Evolutionary conservation across 23 tunicate genomes (phyloP), one percentile per base, ranked within the genome.

Genomic region (Trididemnum miniatum): DNA sequence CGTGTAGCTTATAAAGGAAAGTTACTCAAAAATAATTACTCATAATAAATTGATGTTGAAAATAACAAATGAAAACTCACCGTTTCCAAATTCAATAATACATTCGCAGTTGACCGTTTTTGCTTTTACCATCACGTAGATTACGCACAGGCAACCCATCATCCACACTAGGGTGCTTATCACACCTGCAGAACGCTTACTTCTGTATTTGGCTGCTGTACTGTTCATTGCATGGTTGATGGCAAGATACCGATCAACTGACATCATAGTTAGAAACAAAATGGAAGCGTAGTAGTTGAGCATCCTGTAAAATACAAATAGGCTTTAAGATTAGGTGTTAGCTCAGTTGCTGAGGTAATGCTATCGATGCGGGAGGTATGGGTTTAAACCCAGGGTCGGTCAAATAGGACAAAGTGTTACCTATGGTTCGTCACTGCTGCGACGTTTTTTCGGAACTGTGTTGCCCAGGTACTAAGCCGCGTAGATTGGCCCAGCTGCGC

Each of bases 241-340:
- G 44, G 98, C 98, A 78, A 95, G 51, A 79, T 89, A 95, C 33
- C 98, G 91, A 72, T 95, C 98, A 5, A 95, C 77, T 40, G 98
- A 95, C 98, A 95, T 89, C 67, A 95, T 65, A 32, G 95, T 95
- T 31, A 95, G 88, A 35, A 95, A 89, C 39, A 85, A 28, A 59
- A 95, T 89, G 29, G 98, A 95, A 25, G 98, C 60, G 88, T 95
- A 95, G 82, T 85, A 95, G 86, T 87, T 95, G 65, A 95, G 71
- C 89, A 95, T 82, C 37, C 97, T 92, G 60, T 23, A 39, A 73
- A 67, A 3, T 67, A 44, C n/a, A n/a, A n/a, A n/a, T n/a, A n/a
- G n/a, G n/a, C n/a, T n/a, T n/a, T n/a, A n/a, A n/a, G n/a, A n/a
- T n/a, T n/a, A n/a, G n/a, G n/a, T n/a, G n/a, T n/a, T n/a, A n/a